Evolutionary conservation across 2,797 vertebrate species (phyloP), one percentile per base, ranked within the genome.

Genomic region (Platalea minor): DNA sequence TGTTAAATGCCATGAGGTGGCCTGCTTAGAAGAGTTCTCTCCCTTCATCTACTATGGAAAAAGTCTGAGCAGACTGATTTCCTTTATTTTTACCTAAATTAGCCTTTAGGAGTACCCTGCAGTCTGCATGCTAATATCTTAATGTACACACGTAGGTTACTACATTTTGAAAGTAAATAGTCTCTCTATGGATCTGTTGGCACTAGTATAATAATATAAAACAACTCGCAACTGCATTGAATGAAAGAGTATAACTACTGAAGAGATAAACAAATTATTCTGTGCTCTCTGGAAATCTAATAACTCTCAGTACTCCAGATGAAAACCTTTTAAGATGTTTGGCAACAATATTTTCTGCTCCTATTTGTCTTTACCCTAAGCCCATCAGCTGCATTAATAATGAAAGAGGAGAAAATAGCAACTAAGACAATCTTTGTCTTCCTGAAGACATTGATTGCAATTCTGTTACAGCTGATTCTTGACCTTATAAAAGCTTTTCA

Each of bases 241-340:
- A 78, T 81, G 65, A 94, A 94, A 86, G 41, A 56, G 23, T 86
- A 33, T 86, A 96, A 76, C 61, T 81, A 86, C 43, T 57, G n/a
- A 86, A 94, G 87, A 78, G 65, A 92, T 57, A 92, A 94, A 95
- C 91, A 94, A 95, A 96, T 95, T 82, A 89, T 84, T 90, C 76
- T 69, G 48, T 48, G 51, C 51, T 90, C 56, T 84, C 76, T 93
- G 82, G 85, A 94, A 91, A 91, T n/a, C 28, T 86, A 95, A 94
- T 91, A 94, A 91, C 65, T 88, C 78, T 93, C 76, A 83, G 48
- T 63, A 90, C 81, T 89, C 76, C 82, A 78, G 79, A 93, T 70
- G 67, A 96, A 97, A 96, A 91, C 76, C 92, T 96, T 96, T 96
- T 95, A 96, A 95, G 77, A 69, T 93, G 91, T 94, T 91, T 95